Evolutionary conservation across 2,797 vertebrate species (phyloP).

Genomic region (Discoglossus pictus): DNA sequence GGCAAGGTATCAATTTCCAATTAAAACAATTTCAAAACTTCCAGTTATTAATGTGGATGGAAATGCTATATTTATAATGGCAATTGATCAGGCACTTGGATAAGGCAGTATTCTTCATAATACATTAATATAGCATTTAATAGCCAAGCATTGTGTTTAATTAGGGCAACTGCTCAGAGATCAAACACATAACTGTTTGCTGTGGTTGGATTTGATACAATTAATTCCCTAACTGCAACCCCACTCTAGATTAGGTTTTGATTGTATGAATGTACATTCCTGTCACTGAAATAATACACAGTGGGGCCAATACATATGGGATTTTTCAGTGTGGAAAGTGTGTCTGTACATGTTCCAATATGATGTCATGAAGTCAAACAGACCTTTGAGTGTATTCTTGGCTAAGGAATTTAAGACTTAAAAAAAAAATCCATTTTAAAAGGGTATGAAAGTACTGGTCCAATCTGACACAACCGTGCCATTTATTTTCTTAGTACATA

Average conservation of each 20-base stretch:
- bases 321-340: conserved; percentile 55
- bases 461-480: conserved; percentile 46
- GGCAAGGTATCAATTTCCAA: too few relatives aligned
- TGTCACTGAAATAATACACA: conserved; percentile 53
- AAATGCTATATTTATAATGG: too few relatives aligned
- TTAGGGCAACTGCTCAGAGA: background rate
- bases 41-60: too few relatives aligned
- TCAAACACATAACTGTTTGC: conserved; percentile 31
- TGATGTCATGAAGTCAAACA: conserved; percentile 56
- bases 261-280: conserved; percentile 53
- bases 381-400: conserved; percentile 42
- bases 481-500: conserved; percentile 30
- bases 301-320: conserved; percentile 47
- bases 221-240: conserved; percentile 34
- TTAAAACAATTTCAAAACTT: too few relatives aligned
- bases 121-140: too few relatives aligned
- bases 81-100: too few relatives aligned
- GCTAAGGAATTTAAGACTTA: conserved; percentile 39
- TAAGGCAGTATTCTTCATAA: too few relatives aligned
- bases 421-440: conserved; percentile 40
- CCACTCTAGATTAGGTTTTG: conserved; percentile 45
- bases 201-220: conserved; percentile 15
- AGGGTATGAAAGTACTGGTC: conserved; percentile 53
- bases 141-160: background rate
- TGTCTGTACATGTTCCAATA: conserved; percentile 50